Base-by-base conservation (phyloP, 2,113 vertebrate species). In the Leptocoma aspasia region DNA sequence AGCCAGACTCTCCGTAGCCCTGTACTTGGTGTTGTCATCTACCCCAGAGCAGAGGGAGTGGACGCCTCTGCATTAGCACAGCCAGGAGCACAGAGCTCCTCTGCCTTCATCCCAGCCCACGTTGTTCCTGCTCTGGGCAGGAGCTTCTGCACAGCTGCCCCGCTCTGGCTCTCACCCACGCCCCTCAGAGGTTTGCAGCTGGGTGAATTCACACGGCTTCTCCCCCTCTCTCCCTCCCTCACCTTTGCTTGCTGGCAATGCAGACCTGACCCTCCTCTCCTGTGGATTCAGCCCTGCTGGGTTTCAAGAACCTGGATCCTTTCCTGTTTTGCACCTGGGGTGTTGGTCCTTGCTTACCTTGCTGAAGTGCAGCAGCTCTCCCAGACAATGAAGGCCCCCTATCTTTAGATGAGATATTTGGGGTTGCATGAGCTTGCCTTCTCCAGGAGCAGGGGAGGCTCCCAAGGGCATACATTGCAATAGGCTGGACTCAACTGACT, bases 171-270 rank as follows among this genome's bases (percentile, higher is more conserved):
- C 30, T 57, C 24, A 0, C 42, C 78, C 64, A 69, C 70, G 2
- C 70, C 50, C 56, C 16, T 41, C 78, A 18, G 69, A 42, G 66
- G 10, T 39, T 87, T 88, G 71, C 79, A 94, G 78, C 75, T 94
- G 94, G 71, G 66, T 92, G 35, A 88, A 93, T 86, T 63, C 63
- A 28, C 19, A 11, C 57, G 5, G 15, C 31, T 44, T 37, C 31
- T 41, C 71, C 41, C 6, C 10, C 7, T 56, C 61, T 45, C 3
- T 0, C 41, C 23, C 30, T 86, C 60, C 28, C 35, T 92, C 3
- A 15, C 73, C 35, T 66, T 56, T 49, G 20, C 72, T 93, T 2
- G 0, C 45, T 69, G 53, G 47, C 1, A 0, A 3, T 3, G 19
- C 21, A 53, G 27, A 18, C 28, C 2, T 2, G 49, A 33, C 37